Evolutionary conservation across 2,797 vertebrate species (phyloP).

Genomic region (Ispidina lecontei): DNA sequence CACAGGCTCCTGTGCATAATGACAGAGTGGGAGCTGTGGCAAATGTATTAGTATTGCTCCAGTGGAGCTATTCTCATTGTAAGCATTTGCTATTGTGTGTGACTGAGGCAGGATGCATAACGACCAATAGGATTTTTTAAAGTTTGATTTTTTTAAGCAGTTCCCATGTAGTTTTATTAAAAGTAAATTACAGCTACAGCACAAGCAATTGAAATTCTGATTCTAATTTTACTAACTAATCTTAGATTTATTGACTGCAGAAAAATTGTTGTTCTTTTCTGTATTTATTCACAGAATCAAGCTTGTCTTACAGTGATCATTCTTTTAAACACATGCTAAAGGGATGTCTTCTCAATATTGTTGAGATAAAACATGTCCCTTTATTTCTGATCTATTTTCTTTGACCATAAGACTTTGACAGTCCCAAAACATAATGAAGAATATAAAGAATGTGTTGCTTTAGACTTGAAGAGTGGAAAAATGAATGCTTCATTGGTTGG

Average conservation of each 20-base stretch:
- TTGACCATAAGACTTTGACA: not conserved
- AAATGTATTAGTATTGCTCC: constrained; percentile 93
- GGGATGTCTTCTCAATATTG: not conserved
- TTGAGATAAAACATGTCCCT: not conserved
- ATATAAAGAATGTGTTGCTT: not conserved
- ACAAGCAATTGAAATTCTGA: constrained; percentile 27
- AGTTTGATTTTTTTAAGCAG: constrained; percentile 67
- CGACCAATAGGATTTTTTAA: constrained; percentile 74
- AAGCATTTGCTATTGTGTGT: constrained; percentile 87
- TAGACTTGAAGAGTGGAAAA: not conserved
- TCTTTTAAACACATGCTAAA: not conserved
- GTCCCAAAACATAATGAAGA: not conserved
- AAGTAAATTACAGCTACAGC: constrained; percentile 54
- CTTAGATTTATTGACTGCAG: not conserved
- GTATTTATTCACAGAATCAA: not conserved
- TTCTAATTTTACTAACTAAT: constrained; percentile 5
- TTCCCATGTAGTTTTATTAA: constrained; percentile 63
- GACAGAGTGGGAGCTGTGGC: constrained; percentile 80
- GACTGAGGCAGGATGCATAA: constrained; percentile 74
- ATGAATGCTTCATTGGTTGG: not conserved
- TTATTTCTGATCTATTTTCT: constrained; percentile 10
- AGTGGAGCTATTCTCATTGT: constrained; percentile 90
- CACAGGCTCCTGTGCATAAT: constrained; percentile 83
- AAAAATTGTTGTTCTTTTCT: not conserved
- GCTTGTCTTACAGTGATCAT: not conserved